Percentiles rank a stretch among this genome's conserved stretches.
Conservation (phyloP, 2,113 vertebrate genomes). For the Pardalotus punctatus region DNA sequence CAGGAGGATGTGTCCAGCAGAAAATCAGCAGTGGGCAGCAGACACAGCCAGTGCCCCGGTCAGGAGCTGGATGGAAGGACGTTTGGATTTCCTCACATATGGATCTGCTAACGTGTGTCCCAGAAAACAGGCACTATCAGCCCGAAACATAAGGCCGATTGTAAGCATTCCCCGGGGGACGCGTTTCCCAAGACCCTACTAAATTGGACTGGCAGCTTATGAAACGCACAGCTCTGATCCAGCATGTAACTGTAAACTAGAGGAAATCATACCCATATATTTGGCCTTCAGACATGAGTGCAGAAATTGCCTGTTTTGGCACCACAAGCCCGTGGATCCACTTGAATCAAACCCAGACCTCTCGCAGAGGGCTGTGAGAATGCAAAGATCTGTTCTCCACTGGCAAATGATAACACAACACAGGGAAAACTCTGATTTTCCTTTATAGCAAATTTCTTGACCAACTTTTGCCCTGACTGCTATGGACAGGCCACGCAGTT, state of each 20-base stretch:
- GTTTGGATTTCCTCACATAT: constrained; percentile 4
- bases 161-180: constrained; percentile 31
- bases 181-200: constrained; percentile 49
- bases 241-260: constrained; percentile 60
- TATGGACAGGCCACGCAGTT: neutral
- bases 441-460: neutral
- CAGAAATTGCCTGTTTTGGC: constrained; percentile 57
- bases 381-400: neutral
- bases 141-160: constrained; percentile 30
- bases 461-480: neutral
- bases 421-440: neutral
- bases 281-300: constrained; percentile 43
- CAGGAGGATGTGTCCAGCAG: neutral
- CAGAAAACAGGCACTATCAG: constrained; percentile 28
- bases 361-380: neutral
- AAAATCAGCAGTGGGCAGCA: neutral
- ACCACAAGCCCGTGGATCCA: constrained; percentile 15
- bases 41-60: neutral
- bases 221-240: constrained; percentile 28
- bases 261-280: constrained; percentile 62
- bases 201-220: constrained; percentile 63
- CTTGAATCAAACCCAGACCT: constrained; percentile 48
- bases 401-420: neutral
- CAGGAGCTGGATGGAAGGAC: neutral
- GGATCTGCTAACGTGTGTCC: constrained; percentile 30